phyloP scores from a whole-genome alignment of 2,113 vertebrate genomes.

The Cyanistes caeruleus region DNA sequence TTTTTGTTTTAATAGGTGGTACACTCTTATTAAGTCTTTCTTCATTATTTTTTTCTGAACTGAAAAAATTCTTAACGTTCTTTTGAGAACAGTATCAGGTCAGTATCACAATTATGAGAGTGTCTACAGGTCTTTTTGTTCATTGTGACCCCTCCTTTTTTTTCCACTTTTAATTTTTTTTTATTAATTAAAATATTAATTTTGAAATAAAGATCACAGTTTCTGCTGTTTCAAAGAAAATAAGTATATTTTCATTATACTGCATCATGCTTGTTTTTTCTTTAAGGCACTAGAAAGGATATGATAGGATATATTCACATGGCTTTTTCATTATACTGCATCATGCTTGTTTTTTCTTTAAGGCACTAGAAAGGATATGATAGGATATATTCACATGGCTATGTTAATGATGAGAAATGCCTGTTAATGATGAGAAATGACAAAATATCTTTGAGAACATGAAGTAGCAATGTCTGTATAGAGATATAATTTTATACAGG shows the following conservation, averaged over 20 bases:
- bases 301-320: neutral
- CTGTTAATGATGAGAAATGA: neutral
- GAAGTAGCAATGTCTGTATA: neutral
- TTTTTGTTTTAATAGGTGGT: neutral
- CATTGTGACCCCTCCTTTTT: fast-evolving
- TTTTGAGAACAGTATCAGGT: neutral
- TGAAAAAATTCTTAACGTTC: neutral
- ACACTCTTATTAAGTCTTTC: neutral
- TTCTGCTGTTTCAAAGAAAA: neutral
- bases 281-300: neutral
- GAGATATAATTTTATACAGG: neutral
- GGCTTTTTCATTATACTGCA: neutral
- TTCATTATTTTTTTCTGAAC: neutral
- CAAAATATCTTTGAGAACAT: constrained; percentile 1
- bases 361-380: neutral
- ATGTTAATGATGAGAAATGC: no score
- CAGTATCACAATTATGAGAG: neutral
- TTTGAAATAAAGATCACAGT: neutral
- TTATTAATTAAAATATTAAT: neutral
- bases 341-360: neutral
- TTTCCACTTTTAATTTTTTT: neutral
- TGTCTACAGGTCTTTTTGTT: neutral
- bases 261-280: neutral
- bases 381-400: neutral
- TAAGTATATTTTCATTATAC: neutral